phyloP scores from a whole-genome alignment of 2,797 vertebrate genomes.

The Gila robusta region DNA sequence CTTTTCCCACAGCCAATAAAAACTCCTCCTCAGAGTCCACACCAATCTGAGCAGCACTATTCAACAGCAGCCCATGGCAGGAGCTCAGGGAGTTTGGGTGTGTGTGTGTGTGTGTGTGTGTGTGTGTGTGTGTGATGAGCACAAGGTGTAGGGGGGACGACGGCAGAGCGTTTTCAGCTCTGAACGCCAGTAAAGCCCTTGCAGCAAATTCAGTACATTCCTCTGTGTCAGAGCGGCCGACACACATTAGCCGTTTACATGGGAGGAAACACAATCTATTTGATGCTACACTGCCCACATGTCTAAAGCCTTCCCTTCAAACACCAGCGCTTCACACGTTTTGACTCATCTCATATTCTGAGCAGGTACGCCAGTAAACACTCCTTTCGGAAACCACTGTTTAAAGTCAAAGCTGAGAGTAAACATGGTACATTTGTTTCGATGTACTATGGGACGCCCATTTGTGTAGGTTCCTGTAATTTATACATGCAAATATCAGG shows the following conservation, averaged over 20 bases:
- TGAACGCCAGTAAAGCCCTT: constrained; percentile 82
- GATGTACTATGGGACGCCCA: constrained; percentile 75
- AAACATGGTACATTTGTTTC: constrained; percentile 78
- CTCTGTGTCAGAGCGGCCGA: constrained; percentile 81
- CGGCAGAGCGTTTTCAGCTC: constrained; percentile 73
- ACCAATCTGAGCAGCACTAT: constrained; percentile 70
- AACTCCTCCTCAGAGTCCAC: constrained; percentile 71
- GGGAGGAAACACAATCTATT: constrained; percentile 86
- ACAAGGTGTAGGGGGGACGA: constrained; percentile 68
- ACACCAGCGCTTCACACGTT: constrained; percentile 76
- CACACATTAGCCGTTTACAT: constrained; percentile 83
- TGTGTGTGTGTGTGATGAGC: constrained; percentile 11
- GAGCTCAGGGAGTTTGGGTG: constrained; percentile 38
- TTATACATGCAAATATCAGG: constrained; percentile 67
- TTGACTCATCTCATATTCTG: constrained; percentile 83
- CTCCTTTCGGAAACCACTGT: constrained; percentile 79
- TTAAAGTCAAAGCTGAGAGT: constrained; percentile 76
- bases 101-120: neutral
- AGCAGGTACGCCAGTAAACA: constrained; percentile 74
- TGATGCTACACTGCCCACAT: constrained; percentile 84
- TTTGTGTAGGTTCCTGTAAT: constrained; percentile 71
- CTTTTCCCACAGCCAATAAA: constrained; percentile 80
- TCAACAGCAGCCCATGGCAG: constrained; percentile 70
- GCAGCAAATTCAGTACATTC: constrained; percentile 85
- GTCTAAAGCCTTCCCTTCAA: constrained; percentile 76